Evolutionary conservation across 2,113 vertebrate genomes (phyloP).

Genomic region (Lagenorhynchus albirostris): DNA sequence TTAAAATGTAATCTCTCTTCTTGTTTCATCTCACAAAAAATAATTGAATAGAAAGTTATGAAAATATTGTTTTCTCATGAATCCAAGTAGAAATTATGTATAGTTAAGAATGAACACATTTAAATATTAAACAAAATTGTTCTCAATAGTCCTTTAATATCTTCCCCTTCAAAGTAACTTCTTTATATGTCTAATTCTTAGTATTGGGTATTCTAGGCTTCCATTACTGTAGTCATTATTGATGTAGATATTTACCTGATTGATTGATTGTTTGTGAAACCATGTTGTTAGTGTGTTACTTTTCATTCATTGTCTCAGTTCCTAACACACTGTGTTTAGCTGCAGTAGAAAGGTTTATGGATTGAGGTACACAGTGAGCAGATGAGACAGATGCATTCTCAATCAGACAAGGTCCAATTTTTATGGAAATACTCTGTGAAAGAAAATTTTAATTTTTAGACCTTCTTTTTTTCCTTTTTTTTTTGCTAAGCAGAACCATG

Average conservation of each 20-base stretch:
- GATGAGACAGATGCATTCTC: not conserved
- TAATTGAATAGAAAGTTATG: slow-evolving; percentile 19
- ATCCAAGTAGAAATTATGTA: not conserved
- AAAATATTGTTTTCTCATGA: not conserved
- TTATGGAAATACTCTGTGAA: slow-evolving; percentile 9
- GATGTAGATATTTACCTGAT: slow-evolving; percentile 26
- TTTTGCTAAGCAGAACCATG: not conserved
- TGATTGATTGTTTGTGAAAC: not conserved
- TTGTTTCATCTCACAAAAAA: not conserved
- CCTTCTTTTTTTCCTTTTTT: not conserved
- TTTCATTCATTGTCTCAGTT: not conserved
- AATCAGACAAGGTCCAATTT: not conserved
- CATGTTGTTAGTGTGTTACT: not conserved
- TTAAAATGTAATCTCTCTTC: not conserved
- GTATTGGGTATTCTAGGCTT: not conserved
- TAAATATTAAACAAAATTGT: slow-evolving; percentile 23
- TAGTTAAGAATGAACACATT: not conserved
- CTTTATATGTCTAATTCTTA: not conserved
- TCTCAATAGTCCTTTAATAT: not conserved
- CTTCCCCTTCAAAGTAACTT: not conserved
- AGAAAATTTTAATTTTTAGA: not conserved
- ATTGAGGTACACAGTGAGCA: not conserved
- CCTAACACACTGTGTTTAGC: not conserved
- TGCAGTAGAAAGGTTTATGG: not conserved
- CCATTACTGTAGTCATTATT: not conserved